Conservation (phyloP, 2,797 vertebrate genomes). For the Sternotherus odoratus region DNA sequence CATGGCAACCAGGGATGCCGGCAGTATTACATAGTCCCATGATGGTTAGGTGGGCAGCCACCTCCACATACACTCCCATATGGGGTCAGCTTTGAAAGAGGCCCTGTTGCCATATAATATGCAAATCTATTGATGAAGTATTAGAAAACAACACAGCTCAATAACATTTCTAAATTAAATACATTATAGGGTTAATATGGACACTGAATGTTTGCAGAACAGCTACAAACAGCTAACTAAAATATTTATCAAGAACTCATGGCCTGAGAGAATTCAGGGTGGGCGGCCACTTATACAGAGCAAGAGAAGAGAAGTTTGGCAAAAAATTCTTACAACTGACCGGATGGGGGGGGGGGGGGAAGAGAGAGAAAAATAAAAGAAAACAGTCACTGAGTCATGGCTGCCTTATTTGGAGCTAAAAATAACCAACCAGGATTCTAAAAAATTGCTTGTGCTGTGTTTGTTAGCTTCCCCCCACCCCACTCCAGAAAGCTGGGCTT, state of each 20-base stretch:
- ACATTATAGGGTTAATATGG: not conserved
- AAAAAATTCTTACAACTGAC: not conserved
- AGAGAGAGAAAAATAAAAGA: not conserved
- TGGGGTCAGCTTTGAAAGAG: not conserved
- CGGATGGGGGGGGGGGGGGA: not conserved
- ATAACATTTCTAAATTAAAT: not conserved
- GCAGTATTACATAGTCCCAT: fast-evolving
- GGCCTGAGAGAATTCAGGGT: not conserved
- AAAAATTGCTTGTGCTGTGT: not conserved
- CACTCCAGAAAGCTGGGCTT: not conserved
- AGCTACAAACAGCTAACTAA: not conserved
- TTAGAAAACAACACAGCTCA: not conserved
- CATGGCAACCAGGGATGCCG: not conserved
- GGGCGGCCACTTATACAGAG: constrained; percentile 16
- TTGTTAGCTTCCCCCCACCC: not conserved
- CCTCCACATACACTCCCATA: fast-evolving
- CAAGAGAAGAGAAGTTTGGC: not conserved
- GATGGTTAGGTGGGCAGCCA: not conserved
- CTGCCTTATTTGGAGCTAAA: not conserved
- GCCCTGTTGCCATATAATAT: not conserved
- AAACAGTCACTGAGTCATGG: not conserved
- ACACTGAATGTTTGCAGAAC: not conserved
- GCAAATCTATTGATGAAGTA: not conserved
- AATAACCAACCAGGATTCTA: not conserved
- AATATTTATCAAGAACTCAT: not conserved